A percentile compares a stretch with the other conserved stretches of the same genome.
These are phyloP conservation scores for Urocitellus parryii DNA, from an alignment of 2,113 vertebrate genomes.

Conservation along the genomic window DNA sequence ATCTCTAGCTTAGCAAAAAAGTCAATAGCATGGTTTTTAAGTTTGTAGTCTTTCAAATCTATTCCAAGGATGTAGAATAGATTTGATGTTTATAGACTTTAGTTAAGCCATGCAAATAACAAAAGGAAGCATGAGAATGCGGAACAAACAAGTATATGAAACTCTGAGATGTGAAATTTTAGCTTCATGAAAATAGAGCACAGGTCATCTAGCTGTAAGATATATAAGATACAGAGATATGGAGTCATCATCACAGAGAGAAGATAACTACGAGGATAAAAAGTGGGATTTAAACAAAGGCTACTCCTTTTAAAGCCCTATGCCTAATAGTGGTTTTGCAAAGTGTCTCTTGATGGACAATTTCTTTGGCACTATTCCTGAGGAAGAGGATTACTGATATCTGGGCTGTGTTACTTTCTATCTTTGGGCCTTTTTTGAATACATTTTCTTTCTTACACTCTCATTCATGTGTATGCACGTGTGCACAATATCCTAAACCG, in stretches of 20 bases:
- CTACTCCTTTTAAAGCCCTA: neutral
- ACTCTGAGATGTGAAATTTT: neutral
- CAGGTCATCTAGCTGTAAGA: neutral
- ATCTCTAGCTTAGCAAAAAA: neutral
- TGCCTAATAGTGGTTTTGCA: neutral
- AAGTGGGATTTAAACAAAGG: neutral
- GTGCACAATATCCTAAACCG: neutral
- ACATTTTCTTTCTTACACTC: neutral
- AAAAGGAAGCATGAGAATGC: neutral
- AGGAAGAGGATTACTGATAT: neutral
- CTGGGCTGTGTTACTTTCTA: neutral
- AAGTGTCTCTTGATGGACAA: neutral
- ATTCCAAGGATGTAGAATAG: neutral
- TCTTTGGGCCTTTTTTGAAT: neutral
- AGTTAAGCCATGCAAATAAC: neutral
- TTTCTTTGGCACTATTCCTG: neutral
- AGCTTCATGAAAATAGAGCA: neutral
- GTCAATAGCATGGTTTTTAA: neutral
- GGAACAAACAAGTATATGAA: neutral
- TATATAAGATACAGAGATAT: neutral
- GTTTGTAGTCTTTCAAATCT: neutral
- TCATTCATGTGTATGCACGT: neutral
- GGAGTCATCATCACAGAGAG: neutral
- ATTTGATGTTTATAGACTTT: neutral
- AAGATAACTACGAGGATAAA: neutral